phyloP scores from a whole-genome alignment of 2,113 vertebrate genomes.

The Amblyornis subalaris region DNA sequence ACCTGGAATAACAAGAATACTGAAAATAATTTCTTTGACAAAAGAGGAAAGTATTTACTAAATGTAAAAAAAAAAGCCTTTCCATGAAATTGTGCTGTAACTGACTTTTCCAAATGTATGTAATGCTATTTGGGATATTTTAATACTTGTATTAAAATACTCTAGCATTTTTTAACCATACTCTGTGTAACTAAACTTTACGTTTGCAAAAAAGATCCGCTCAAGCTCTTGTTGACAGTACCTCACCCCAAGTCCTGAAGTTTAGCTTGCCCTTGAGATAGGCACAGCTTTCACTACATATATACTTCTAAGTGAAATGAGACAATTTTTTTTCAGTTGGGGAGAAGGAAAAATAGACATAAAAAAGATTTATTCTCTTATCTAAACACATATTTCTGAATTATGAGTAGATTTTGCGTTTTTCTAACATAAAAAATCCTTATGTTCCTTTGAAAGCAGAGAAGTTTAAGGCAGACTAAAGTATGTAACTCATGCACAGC shows the following conservation, averaged over 20 bases:
- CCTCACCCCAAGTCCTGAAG: neutral
- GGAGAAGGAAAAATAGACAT: neutral
- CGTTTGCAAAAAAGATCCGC: neutral
- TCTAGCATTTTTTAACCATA: neutral
- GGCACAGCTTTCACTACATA: neutral
- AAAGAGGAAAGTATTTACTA: neutral
- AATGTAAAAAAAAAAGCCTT: neutral
- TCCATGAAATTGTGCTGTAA: neutral
- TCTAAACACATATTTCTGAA: neutral
- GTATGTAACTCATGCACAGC: neutral
- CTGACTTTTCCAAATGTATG: neutral
- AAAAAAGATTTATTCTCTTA: neutral
- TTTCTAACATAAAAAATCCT: neutral
- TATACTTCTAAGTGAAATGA: neutral
- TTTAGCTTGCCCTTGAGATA: neutral
- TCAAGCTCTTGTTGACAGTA: neutral
- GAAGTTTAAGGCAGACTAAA: neutral
- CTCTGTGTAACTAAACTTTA: neutral
- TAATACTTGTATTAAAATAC: neutral
- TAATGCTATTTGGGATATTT: neutral
- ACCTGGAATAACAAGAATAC: neutral
- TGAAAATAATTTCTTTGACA: neutral
- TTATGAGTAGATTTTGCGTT: neutral
- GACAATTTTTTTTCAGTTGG: neutral
- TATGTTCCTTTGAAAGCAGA: neutral